Evolutionary conservation across 2,888 invertebrate species (phyloP), one percentile per base, ranked within the genome.

Genomic region (Zygaena filipendulae): DNA sequence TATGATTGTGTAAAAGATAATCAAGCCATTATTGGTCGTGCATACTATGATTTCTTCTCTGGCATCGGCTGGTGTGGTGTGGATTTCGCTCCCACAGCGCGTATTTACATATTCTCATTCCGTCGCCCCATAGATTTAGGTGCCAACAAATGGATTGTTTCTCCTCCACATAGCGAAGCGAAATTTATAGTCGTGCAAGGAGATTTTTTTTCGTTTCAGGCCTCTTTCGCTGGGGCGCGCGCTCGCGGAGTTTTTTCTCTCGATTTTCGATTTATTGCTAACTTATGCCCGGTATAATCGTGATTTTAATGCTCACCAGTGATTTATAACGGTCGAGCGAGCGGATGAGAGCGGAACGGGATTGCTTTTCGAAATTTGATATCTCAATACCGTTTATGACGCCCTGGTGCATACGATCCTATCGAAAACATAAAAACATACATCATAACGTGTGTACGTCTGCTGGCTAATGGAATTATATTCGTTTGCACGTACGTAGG

Each of bases 341-440:
- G 46, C 54, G 59, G 58, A 55, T 54, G 54, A 45, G 51, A 48
- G 47, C 31, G 55, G 44, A 47, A 47, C 60, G 55, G 61, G 60
- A 70, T 70, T 68, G 70, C 59, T 60, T 69, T 62, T 55, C 61
- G 77, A 74, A 75, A 77, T 67, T 74, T 75, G 77, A 79, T 77
- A 75, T 71, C 74, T 71, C 63, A 52, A 71, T 74, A 64, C 54
- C 49, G 55, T 67, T 74, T 69, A 71, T 68, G 67, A 55, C 30
- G 50, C 62, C 66, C 67, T 60, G 55, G 67, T 68, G 66, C 57
- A 50, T 49, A 42, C 45, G 38, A n/a, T 35, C 25, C 27, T 27
- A 12, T 32, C 29, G 16, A 31, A 20, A n/a, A n/a, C n/a, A n/a
- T n/a, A n/a, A n/a, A n/a, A n/a, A n/a, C n/a, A n/a, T n/a, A 30